Conservation (phyloP, 2,888 invertebrate genomes). For the Diarsia brunnea region DNA sequence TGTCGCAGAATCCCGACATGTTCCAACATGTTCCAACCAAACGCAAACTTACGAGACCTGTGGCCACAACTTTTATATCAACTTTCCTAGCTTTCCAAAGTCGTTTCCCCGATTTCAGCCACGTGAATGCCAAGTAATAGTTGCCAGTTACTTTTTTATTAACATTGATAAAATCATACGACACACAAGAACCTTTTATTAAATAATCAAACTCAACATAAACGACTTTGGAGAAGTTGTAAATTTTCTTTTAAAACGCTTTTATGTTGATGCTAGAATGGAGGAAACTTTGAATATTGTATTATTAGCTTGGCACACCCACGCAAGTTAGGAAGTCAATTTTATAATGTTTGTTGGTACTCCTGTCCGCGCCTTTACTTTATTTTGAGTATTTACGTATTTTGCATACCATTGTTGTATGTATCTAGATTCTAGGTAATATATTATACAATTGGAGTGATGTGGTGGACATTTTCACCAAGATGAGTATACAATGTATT, state of each 20-base stretch:
- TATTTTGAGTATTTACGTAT: not conserved
- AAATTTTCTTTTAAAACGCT: constrained; percentile 51
- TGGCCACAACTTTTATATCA: constrained; percentile 70
- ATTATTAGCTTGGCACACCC: constrained; percentile 13
- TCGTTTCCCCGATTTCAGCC: constrained; percentile 66
- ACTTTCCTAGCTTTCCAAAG: constrained; percentile 65
- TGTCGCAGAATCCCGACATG: constrained; percentile 28
- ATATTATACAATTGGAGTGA: not conserved
- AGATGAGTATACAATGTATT: not conserved
- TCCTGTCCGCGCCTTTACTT: not conserved
- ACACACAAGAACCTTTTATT: constrained; percentile 24
- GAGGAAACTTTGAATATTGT: constrained; percentile 40
- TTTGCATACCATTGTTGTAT: not conserved
- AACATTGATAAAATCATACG: constrained; percentile 31
- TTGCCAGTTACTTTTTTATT: constrained; percentile 44
- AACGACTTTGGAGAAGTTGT: constrained; percentile 32
- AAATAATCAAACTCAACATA: constrained; percentile 39
- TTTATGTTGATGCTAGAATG: constrained; percentile 26
- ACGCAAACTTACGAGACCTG: constrained; percentile 68
- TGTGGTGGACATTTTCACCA: not conserved
- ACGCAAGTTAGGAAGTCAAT: constrained; percentile 14
- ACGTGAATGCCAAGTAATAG: constrained; percentile 63
- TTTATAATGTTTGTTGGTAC: constrained; percentile 18
- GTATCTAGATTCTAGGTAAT: not conserved
- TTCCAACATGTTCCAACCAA: constrained; percentile 34